Evolutionary conservation across 1,140 invertebrate genomes (phyloP).

Genomic region (Drosophila melanogaster): DNA sequence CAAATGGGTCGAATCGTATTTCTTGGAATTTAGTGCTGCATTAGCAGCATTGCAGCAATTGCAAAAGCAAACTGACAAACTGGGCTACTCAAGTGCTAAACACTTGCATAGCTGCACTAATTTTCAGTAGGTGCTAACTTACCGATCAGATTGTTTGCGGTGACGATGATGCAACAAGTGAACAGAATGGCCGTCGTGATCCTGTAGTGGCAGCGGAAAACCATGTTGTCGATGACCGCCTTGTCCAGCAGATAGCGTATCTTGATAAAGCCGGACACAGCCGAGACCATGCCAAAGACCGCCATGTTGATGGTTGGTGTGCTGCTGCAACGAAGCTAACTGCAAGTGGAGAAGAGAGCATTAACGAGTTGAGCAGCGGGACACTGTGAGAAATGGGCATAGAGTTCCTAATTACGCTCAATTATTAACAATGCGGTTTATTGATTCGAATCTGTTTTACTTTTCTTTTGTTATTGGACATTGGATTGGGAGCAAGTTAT

Average conservation of each 20-base stretch:
- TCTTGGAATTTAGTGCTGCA: conserved; percentile 28
- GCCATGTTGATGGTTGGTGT: conserved; percentile 87
- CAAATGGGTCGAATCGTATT: conserved; percentile 12
- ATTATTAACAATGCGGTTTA: not conserved
- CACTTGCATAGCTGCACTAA: conserved; percentile 63
- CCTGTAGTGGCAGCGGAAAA: conserved; percentile 95
- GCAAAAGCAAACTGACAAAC: conserved; percentile 28
- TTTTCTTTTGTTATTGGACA: too few relatives aligned
- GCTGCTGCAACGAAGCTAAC: conserved; percentile 55
- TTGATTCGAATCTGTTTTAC: not conserved
- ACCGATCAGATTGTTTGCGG: conserved; percentile 95
- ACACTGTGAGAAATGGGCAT: conserved; percentile 2
- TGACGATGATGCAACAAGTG: conserved; percentile 94
- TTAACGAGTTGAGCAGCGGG: not conserved
- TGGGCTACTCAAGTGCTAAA: conserved; percentile 33
- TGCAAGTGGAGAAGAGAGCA: conserved; percentile 26
- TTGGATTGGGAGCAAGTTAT: not conserved
- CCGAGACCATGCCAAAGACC: conserved; percentile 91
- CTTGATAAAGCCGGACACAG: conserved; percentile 94
- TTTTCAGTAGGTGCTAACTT: conserved; percentile 81
- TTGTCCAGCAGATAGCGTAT: conserved; percentile 93
- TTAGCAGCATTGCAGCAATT: conserved; percentile 53
- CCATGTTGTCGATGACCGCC: conserved; percentile 94
- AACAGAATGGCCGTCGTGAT: conserved; percentile 95
- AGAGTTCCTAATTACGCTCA: too few relatives aligned